Evolutionary conservation across 1,140 invertebrate species (phyloP), one percentile per base, ranked within the genome.

Genomic region (Centruroides sculpturatus): DNA sequence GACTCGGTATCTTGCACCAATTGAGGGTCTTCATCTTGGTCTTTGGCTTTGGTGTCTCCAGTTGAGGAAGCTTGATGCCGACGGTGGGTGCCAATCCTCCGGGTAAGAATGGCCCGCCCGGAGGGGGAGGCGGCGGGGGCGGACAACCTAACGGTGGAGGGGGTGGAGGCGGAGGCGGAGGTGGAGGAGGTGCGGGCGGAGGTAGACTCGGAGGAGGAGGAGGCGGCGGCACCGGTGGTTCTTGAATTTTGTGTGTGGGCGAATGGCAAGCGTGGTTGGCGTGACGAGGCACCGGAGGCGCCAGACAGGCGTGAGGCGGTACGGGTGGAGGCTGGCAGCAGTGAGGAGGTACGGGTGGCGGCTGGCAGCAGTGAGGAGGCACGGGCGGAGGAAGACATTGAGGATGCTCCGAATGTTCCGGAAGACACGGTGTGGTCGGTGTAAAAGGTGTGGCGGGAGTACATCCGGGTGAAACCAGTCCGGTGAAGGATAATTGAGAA

Each of bases 11-110:
- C 73, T 92, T 92, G 71, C 87, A 89, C 90, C 90, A 93, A 71
- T 94, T 94, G 61, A 93, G 84, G 5, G 90, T 91, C 74, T 91
- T 91, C 90, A 93, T 92, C 72, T 92, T 92, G n/a, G 85, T 81
- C 73, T 87, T 87, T 5, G 91, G 90, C 52, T 84, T 83, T 0
- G 89, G 89, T 12, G 63, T 67, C n/a, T 52, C 55, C 50, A 64
- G 63, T 49, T 66, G 61, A 9, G 65, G 62, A 36, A 68, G 61
- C 49, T 55, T 67, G 62, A 61, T 9, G 66, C 63, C 5, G 68
- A 66, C 9, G 59, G 74, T 67, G 66, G 71, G 68, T 70, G 72
- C 65, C 68, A 70, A 59, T 53, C 13, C 50, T 41, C 35, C 52
- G 35, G 6, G 67, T 52, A 11, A 59, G 62, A 48, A 65, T 66